Conservation (phyloP, 1,140 invertebrate genomes). For the Nymphalis io region DNA sequence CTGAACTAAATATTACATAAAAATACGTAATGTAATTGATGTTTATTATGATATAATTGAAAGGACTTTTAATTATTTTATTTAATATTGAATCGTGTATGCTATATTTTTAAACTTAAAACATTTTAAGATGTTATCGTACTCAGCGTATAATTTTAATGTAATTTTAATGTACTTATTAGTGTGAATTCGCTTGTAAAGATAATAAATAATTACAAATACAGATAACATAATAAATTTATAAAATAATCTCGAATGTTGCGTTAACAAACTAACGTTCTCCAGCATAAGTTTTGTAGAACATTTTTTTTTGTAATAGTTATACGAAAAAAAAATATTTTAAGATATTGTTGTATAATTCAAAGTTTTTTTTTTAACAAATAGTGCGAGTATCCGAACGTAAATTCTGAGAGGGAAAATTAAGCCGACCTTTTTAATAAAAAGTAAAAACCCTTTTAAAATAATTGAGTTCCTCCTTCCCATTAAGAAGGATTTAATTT, state of each 20-base stretch:
- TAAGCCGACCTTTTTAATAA: conserved; percentile 4
- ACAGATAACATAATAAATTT: neutral
- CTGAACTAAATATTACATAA: no score
- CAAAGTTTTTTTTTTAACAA: neutral
- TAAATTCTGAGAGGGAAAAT: neutral
- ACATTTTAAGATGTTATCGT: conserved; percentile 1
- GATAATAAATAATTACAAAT: neutral
- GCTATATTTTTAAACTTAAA: neutral
- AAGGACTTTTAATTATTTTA: no score
- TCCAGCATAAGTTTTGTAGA: no score
- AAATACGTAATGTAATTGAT: no score
- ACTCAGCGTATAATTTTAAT: neutral
- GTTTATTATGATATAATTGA: no score
- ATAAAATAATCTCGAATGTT: no score
- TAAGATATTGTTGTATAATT: neutral
- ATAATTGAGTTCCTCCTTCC: neutral
- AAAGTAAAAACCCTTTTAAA: conserved; percentile 4
- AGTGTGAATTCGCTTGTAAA: neutral
- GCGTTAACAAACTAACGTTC: no score
- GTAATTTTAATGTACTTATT: neutral
- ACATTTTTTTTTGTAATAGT: no score
- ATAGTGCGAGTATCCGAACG: conserved; percentile 3
- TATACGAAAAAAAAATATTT: no score
- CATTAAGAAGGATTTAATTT: neutral
- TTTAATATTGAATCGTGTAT: neutral